phyloP scores from a whole-genome alignment of 2,888 invertebrate species.

The Leptopilina drosophilae region DNA sequence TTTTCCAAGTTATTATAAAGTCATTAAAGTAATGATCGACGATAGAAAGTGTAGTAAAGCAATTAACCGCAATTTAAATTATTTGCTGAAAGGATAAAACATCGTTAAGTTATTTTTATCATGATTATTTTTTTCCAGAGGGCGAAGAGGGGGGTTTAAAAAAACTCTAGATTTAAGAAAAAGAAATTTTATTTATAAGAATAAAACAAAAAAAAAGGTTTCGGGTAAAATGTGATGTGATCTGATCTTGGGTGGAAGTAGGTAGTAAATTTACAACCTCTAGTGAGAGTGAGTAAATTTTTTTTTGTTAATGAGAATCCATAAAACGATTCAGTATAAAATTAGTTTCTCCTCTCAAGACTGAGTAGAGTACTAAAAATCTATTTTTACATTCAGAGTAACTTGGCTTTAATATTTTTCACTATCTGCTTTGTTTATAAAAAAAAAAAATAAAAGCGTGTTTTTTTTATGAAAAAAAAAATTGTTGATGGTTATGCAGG shows the following conservation, averaged over 20 bases:
- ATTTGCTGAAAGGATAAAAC: not conserved
- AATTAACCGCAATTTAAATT: not conserved
- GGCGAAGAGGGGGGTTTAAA: not conserved
- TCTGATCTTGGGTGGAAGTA: not conserved
- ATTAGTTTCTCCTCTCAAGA: not conserved
- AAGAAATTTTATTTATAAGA: not conserved
- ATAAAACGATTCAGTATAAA: slow-evolving; percentile 19
- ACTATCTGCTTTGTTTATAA: too few species aligned
- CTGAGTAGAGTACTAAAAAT: not conserved
- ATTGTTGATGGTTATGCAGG: too few species aligned
- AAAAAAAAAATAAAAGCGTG: too few species aligned
- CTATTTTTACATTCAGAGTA: too few species aligned
- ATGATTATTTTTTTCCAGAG: not conserved
- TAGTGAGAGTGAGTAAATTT: slow-evolving; percentile 28
- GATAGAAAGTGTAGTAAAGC: not conserved
- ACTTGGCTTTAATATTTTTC: too few species aligned
- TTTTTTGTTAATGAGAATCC: slow-evolving; percentile 25
- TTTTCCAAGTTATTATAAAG: not conserved
- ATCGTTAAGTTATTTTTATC: not conserved
- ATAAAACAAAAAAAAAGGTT: not conserved
- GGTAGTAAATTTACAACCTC: slow-evolving; percentile 11
- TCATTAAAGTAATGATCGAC: not conserved
- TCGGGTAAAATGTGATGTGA: slow-evolving; percentile 13
- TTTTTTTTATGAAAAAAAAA: too few species aligned
- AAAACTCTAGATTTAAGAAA: not conserved